Evolutionary conservation across 2,113 vertebrate genomes (phyloP), one percentile per base, ranked within the genome.

Genomic region (Tinamus guttatus): DNA sequence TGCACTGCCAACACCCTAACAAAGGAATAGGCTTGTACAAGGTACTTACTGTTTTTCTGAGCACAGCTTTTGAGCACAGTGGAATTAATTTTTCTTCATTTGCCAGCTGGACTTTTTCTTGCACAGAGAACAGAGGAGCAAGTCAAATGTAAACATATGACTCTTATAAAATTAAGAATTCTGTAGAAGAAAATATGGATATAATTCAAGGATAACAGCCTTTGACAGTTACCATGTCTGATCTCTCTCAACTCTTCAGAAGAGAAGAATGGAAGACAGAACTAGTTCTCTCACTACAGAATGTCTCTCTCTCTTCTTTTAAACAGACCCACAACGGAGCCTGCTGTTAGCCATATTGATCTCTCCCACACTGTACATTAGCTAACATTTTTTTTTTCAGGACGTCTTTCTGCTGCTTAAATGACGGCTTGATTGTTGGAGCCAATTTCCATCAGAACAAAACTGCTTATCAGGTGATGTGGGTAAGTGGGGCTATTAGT

Each of bases 351-450:
- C 60, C 15, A 3, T 52, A 96, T 64, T 0, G 7, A 87, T 87
- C 62, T 68, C 56, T 78, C 78, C 75, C 94, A 75, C 41, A 7
- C 13, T 49, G 52, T 51, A 85, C 20, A 8, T 16, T 38, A 56
- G 51, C 45, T 80, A 65, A 62, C 13, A 27, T 58, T 58, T 58
- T 49, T 58, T 49, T 85, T 73, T 91, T 63, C 58, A 86, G 43
- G 54, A 78, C 64, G 70, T 27, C 28, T 52, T 81, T 70, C 71
- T 89, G 40, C 49, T 85, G 13, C 81, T 76, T 77, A 94, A 95
- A 82, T 82, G 70, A 87, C 54, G 90, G 21, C 30, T 94, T 85
- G 89, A 89, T 93, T 95, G 79, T 38, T 91, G 54, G 32, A 95
- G 25, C 25, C 59, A 64, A 87, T 25, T 71, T 92, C 67, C 63